Evolutionary conservation across 2,113 vertebrate species (phyloP).

Genomic region (Nesoenas mayeri): DNA sequence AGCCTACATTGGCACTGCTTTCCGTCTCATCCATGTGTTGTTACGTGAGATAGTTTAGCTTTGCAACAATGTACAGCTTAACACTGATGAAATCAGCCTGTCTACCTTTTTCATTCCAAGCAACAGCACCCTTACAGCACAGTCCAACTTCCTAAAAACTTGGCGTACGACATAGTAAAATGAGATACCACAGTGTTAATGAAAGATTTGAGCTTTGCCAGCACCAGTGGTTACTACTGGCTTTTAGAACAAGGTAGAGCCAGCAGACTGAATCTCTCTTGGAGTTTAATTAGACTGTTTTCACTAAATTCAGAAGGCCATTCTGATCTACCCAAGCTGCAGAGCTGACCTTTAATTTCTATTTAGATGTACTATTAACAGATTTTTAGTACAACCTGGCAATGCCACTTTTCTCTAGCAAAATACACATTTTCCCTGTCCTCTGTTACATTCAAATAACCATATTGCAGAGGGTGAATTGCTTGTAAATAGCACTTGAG

Average conservation of each 20-base stretch:
- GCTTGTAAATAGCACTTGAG: conserved; percentile 69
- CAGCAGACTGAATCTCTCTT: neutral
- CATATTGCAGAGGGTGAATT: conserved; percentile 72
- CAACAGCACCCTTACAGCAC: neutral
- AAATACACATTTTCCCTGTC: conserved; percentile 40
- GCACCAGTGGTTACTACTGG: neutral
- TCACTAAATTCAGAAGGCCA: neutral
- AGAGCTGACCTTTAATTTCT: neutral
- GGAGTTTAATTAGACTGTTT: neutral
- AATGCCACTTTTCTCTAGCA: neutral
- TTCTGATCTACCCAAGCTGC: neutral
- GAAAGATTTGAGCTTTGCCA: neutral
- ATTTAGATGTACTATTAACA: neutral
- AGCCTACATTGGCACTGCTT: neutral
- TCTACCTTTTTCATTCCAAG: neutral
- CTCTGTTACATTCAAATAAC: conserved; percentile 52
- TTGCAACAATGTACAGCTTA: neutral
- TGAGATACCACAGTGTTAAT: neutral
- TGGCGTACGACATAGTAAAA: neutral
- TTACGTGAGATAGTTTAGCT: neutral
- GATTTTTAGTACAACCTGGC: neutral
- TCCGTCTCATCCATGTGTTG: neutral
- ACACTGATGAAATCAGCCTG: neutral
- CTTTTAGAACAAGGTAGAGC: neutral
- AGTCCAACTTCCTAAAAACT: neutral